Evolutionary conservation across 2,888 invertebrate species (phyloP).

Genomic region (Junonia oenone): DNA sequence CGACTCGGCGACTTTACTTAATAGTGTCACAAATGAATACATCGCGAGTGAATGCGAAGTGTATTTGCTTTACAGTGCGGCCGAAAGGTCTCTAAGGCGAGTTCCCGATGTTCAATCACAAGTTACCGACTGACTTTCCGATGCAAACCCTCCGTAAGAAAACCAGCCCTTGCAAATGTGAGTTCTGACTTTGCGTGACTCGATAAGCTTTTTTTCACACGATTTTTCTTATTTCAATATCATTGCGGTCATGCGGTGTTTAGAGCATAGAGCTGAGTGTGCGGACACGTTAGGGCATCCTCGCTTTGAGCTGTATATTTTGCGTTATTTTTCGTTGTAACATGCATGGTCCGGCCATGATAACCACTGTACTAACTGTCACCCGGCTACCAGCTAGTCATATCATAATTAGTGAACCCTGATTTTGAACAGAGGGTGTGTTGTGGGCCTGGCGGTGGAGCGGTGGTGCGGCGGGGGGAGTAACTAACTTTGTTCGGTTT

Average conservation of each 20-base stretch:
- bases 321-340: conserved; percentile 63
- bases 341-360: conserved; percentile 61
- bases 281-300: conserved; percentile 53
- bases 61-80: conserved; percentile 68
- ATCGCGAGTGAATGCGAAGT: conserved; percentile 53
- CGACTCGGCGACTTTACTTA: conserved; percentile 33
- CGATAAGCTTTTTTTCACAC: conserved; percentile 33
- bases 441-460: conserved; percentile 52
- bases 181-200: conserved; percentile 75
- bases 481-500: conserved; percentile 62
- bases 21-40: conserved; percentile 40
- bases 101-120: conserved; percentile 77
- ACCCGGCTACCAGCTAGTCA: conserved; percentile 47
- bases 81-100: conserved; percentile 43
- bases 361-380: conserved; percentile 47
- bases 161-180: conserved; percentile 96
- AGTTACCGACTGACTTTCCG: conserved; percentile 79
- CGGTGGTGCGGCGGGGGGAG: conserved; percentile 51
- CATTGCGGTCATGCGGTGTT: conserved; percentile 48
- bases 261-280: conserved; percentile 62
- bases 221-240: conserved; percentile 43
- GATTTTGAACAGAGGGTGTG: conserved; percentile 77
- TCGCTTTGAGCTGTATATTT: conserved; percentile 60
- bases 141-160: conserved; percentile 96
- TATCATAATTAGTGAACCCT: conserved; percentile 59